These are phyloP conservation scores for Willowsia nigromaculata DNA, from an alignment of 2,888 invertebrate genomes.

Conservation along the genomic window DNA sequence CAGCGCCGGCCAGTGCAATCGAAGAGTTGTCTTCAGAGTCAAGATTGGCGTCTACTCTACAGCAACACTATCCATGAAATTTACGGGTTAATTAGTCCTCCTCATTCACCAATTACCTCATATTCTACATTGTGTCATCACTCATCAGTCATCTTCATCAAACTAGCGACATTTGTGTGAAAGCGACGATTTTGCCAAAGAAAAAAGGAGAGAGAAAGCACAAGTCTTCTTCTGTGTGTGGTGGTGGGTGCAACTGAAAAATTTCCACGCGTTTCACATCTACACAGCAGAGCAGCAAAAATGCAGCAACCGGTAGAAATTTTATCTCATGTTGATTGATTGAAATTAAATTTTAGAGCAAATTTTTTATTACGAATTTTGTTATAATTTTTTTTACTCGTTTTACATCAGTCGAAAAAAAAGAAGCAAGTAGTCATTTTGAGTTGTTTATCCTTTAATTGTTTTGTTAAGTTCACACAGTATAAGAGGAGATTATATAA, in stretches of 20 bases:
- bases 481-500: neutral
- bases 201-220: constrained; percentile 47
- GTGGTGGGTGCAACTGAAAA: constrained; percentile 3
- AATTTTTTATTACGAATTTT: constrained; percentile 1
- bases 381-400: constrained; percentile 13
- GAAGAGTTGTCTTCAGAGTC: no score
- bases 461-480: neutral
- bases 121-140: neutral
- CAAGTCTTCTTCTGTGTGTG: constrained; percentile 40
- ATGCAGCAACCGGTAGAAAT: constrained; percentile 72
- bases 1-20: no score
- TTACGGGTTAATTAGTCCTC: no score
- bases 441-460: neutral
- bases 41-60: no score
- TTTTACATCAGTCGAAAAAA: neutral
- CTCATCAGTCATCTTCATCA: neutral
- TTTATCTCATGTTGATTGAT: constrained; percentile 46
- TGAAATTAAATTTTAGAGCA: constrained; percentile 1
- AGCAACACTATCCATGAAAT: no score
- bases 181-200: constrained; percentile 13
- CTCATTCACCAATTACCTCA: no score
- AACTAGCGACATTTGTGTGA: neutral
- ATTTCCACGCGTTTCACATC: neutral
- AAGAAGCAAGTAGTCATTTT: neutral
- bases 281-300: constrained; percentile 45